Base-by-base conservation (phyloP, 2,888 invertebrate species). In the Drosophila recens region DNA sequence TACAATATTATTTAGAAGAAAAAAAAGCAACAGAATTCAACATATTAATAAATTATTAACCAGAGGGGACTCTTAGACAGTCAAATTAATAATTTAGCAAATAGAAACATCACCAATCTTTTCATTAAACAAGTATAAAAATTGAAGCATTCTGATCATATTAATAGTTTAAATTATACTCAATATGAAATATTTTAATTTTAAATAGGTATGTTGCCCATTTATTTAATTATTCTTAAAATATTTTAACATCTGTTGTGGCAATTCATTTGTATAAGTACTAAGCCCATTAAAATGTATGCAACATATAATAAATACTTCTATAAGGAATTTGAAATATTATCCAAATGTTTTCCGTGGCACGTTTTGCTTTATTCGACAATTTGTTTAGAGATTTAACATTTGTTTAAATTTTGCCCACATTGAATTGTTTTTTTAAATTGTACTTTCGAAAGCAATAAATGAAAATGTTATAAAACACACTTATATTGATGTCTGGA, bases 331-430 rank as follows among this genome's bases (percentile, higher is more conserved):
- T 69, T 69, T 56, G 10, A n/a, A 4, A 53, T 38, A 46, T 17
- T 53, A 51, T 15, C 15, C 33, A 57, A 48, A 42, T 30, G 23
- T 4, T 13, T 43, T 43, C 11, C 11, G 6, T 40, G 38, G 54
- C 53, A 48, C 9, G 13, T 34, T 53, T 56, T 34, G 43, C 45
- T 30, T n/a, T 36, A 36, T 48, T 51, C 9, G 9, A 17, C 34
- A 23, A 46, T n/a, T 73, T 73, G 73, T 74, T 74, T 65, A 53
- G 17, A 74, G 43, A 75, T 61, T 62, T 36, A 51, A 38, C 40
- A 45, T 57, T 62, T 64, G 59, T 36, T 59, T 36, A 38, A 33
- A 42, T 56, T 30, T 33, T 27, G 15, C 11, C 23, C 3, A 34
- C 38, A 36, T 40, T 61, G 10, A 13, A 56, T 30, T 56, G 33